These are phyloP conservation scores for Cosmia pyralina DNA, from an alignment of 2,888 invertebrate species.

Conservation along the genomic window DNA sequence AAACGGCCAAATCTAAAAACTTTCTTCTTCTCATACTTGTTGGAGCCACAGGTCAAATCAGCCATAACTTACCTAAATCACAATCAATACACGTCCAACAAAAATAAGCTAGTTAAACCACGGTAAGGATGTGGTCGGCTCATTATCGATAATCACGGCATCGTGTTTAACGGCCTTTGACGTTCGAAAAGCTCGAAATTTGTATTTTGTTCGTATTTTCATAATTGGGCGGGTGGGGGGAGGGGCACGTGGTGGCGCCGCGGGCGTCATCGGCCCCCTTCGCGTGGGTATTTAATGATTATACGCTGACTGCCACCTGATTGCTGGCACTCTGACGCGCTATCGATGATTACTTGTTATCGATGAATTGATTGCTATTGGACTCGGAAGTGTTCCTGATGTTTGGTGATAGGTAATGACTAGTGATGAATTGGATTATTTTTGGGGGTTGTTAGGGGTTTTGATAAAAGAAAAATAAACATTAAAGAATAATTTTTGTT, in stretches of 20 bases:
- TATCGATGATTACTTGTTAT: conserved; percentile 81
- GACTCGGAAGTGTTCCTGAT: conserved; percentile 41
- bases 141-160: conserved; percentile 79
- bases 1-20: conserved; percentile 10
- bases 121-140: conserved; percentile 77
- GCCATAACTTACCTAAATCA: conserved; percentile 50
- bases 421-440: conserved; percentile 12
- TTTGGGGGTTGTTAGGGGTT: not conserved
- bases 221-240: conserved; percentile 87
- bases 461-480: conserved; percentile 7
- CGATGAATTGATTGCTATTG: conserved; percentile 72
- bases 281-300: conserved; percentile 90
- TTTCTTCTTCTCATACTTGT: conserved; percentile 15
- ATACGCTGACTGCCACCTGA: conserved; percentile 90
- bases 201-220: conserved; percentile 90
- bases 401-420: conserved; percentile 42
- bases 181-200: conserved; percentile 81
- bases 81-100: conserved; percentile 60
- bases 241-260: conserved; percentile 79
- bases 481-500: not conserved
- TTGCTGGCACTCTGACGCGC: conserved; percentile 80
- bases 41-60: conserved; percentile 44
- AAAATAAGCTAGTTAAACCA: conserved; percentile 55
- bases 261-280: conserved; percentile 87
- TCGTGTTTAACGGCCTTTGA: conserved; percentile 77